Percentiles rank a stretch among this genome's conserved stretches.
phyloP scores from a whole-genome alignment of 2,888 invertebrate species.

The Phyllotreta striolata region DNA sequence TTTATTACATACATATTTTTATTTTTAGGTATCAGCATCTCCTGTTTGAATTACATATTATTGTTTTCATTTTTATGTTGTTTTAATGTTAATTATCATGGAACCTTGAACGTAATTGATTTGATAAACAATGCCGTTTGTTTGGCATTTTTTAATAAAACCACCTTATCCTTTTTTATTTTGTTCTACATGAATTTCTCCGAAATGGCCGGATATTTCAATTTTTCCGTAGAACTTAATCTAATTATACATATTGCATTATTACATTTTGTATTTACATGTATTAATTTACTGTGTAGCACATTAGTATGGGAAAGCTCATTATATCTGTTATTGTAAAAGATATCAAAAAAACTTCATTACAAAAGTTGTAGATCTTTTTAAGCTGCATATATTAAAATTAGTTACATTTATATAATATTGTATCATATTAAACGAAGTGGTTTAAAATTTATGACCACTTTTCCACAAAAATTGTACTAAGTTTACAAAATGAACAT shows the following conservation, averaged over 20 bases:
- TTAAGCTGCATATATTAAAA: too few relatives aligned
- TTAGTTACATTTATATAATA: too few relatives aligned
- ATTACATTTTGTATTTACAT: background rate
- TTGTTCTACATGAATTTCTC: slow-evolving; percentile 3
- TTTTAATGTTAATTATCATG: slow-evolving; percentile 6
- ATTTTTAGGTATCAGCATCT: too few relatives aligned
- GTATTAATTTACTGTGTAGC: background rate
- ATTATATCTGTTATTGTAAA: too few relatives aligned
- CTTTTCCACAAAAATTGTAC: too few relatives aligned
- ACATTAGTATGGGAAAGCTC: too few relatives aligned
- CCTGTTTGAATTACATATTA: background rate
- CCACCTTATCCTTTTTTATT: background rate
- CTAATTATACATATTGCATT: background rate
- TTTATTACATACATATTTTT: too few relatives aligned
- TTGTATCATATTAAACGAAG: too few relatives aligned
- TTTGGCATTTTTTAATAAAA: background rate
- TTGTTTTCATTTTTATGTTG: background rate
- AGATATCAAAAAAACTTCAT: too few relatives aligned
- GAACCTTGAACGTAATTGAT: slow-evolving; percentile 7
- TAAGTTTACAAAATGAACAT: too few relatives aligned
- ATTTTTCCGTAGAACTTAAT: background rate
- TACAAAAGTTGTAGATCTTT: too few relatives aligned
- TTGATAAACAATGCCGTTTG: background rate
- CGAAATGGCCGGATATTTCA: background rate
- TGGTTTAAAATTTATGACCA: too few relatives aligned